Evolutionary conservation across 2,113 vertebrate genomes (phyloP).

Genomic region (Circaetus gallicus): DNA sequence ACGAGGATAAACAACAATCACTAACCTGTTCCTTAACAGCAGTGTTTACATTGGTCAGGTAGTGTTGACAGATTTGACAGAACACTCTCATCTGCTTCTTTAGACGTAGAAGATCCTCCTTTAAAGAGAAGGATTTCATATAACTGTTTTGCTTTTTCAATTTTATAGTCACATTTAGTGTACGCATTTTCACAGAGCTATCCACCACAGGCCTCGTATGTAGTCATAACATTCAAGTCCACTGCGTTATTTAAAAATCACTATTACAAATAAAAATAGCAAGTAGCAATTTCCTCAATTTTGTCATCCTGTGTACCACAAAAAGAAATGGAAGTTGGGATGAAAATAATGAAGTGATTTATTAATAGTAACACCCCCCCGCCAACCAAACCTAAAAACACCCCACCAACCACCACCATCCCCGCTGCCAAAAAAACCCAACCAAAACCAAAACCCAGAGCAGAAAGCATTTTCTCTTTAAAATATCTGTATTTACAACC

Average conservation of each 20-base stretch:
- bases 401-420: neutral
- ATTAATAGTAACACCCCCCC: neutral
- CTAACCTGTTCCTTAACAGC: slow-evolving; percentile 97
- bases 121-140: slow-evolving; percentile 18
- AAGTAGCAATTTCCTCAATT: neutral
- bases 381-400: neutral
- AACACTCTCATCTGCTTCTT: slow-evolving; percentile 98
- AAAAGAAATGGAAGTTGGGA: neutral
- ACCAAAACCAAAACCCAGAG: neutral
- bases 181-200: neutral
- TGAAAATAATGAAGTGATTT: neutral
- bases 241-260: neutral
- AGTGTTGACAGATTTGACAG: slow-evolving; percentile 98
- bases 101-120: slow-evolving; percentile 92
- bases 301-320: neutral
- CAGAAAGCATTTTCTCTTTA: neutral
- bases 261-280: neutral
- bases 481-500: neutral
- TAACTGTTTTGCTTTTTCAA: neutral
- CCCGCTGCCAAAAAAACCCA: too few relatives aligned
- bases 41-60: slow-evolving; percentile 97
- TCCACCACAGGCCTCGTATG: neutral
- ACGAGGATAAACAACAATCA: neutral
- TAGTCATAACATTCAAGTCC: neutral
- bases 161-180: neutral